phyloP scores from a whole-genome alignment of 2,113 vertebrate genomes.

The Nothoprocta pentlandii region DNA sequence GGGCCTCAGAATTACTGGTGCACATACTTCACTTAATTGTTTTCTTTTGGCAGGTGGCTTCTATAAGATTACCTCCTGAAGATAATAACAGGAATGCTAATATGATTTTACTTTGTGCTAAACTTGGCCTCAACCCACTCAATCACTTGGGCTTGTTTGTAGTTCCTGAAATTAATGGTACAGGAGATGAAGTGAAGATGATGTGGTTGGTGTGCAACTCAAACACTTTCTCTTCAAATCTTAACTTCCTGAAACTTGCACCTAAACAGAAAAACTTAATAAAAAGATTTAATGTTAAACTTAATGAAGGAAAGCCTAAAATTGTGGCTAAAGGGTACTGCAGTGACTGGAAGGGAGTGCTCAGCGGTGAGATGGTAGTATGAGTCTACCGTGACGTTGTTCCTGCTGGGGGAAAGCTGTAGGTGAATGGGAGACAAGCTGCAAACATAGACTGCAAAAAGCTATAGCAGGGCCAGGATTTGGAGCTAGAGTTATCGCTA shows the following conservation, averaged over 20 bases:
- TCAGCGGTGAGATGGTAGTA: neutral
- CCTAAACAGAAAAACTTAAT: neutral
- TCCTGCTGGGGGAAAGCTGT: accelerated
- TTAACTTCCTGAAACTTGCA: neutral
- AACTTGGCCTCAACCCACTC: neutral
- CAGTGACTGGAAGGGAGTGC: neutral
- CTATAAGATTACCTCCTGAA: neutral
- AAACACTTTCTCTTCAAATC: neutral
- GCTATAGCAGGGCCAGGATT: neutral
- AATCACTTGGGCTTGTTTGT: neutral
- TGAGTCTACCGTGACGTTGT: neutral
- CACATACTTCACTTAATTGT: neutral
- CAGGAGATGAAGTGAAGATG: neutral
- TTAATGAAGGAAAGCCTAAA: neutral
- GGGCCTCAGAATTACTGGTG: neutral
- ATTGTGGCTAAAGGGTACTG: neutral
- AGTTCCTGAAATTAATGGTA: neutral
- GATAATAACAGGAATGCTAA: neutral
- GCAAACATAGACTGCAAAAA: neutral
- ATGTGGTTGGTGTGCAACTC: neutral
- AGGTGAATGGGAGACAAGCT: accelerated
- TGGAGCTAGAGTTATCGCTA: neutral
- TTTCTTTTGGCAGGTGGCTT: neutral
- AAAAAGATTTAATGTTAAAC: neutral
- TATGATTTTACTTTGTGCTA: neutral